These are phyloP conservation scores for Drosophila sechellia DNA, from an alignment of 1,140 invertebrate genomes.

Conservation along the genomic window DNA sequence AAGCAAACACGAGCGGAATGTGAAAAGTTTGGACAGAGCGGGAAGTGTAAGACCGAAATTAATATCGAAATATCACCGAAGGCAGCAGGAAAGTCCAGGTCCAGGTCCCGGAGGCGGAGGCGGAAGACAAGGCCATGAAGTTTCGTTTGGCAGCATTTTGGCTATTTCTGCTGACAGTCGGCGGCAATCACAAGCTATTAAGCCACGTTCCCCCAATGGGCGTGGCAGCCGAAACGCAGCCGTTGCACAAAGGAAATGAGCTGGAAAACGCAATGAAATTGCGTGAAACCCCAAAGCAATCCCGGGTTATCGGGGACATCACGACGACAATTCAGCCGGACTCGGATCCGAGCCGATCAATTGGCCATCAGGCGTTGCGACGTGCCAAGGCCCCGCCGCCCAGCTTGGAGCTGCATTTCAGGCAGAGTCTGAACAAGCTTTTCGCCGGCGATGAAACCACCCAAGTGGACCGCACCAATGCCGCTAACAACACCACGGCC, in stretches of 20 bases:
- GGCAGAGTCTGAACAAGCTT: constrained; percentile 46
- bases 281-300: constrained; percentile 56
- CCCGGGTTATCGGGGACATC: constrained; percentile 58
- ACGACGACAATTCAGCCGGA: constrained; percentile 56
- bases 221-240: constrained; percentile 37
- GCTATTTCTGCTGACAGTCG: constrained; percentile 79
- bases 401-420: constrained; percentile 60
- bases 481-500: constrained; percentile 26
- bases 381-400: constrained; percentile 40
- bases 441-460: constrained; percentile 45
- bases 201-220: constrained; percentile 49
- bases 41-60: constrained; percentile 47
- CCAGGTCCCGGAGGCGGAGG: background rate
- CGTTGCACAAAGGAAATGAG: constrained; percentile 63
- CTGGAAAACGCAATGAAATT: constrained; percentile 72
- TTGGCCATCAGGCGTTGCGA: constrained; percentile 41
- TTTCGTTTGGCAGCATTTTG: constrained; percentile 73
- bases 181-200: constrained; percentile 69
- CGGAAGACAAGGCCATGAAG: constrained; percentile 61
- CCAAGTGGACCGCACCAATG: constrained; percentile 1
- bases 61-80: constrained; percentile 51
- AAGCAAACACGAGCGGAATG: constrained; percentile 62
- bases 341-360: constrained; percentile 52
- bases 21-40: constrained; percentile 53
- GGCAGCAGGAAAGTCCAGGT: constrained; percentile 1